Evolutionary conservation across 2,113 vertebrate genomes (phyloP).

Genomic region (Athene noctua): DNA sequence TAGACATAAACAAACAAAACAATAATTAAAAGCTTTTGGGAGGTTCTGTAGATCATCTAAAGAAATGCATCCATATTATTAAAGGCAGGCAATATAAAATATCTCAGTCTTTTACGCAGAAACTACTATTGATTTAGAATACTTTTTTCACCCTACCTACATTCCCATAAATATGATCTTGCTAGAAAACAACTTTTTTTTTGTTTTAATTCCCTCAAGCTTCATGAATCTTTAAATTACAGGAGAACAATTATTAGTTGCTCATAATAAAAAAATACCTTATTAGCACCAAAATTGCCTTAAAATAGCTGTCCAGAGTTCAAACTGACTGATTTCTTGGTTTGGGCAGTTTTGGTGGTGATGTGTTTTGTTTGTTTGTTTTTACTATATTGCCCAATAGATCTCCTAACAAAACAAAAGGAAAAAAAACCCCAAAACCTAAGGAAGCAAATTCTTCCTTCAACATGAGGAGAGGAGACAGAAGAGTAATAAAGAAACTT

Average conservation of each 20-base stretch:
- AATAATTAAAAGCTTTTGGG: neutral
- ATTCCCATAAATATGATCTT: neutral
- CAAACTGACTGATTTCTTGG: neutral
- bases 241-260: neutral
- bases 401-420: neutral
- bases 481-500: neutral
- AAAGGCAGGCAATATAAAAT: neutral
- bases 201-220: neutral
- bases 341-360: neutral
- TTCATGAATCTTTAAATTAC: neutral
- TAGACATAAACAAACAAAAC: neutral
- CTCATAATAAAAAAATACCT: neutral
- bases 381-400: neutral
- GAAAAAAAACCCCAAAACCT: neutral
- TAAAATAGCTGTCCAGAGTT: neutral
- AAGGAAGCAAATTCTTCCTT: neutral
- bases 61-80: neutral
- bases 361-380: neutral
- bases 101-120: neutral
- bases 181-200: neutral
- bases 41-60: neutral
- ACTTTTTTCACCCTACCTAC: neutral
- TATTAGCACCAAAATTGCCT: neutral
- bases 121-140: neutral
- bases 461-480: neutral